Conservation (phyloP, 2,113 vertebrate genomes). For the Carollia perspicillata region DNA sequence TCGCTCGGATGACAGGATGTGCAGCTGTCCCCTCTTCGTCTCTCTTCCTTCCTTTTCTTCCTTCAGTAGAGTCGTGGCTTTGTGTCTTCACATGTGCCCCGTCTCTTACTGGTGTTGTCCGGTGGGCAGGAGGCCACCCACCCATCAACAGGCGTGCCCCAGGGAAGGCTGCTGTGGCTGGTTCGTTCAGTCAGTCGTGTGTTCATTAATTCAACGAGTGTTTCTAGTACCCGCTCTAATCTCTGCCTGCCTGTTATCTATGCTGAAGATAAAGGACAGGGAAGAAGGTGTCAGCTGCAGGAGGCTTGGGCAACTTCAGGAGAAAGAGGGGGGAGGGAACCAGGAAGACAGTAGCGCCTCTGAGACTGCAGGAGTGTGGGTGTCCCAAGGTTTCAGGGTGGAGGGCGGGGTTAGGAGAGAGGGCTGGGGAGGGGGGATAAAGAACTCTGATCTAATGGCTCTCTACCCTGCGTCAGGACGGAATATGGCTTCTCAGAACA, state of each 20-base stretch:
- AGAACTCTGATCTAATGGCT: background rate
- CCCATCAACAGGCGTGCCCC: background rate
- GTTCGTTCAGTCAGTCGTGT: too few species aligned
- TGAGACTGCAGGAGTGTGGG: background rate
- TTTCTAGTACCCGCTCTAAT: background rate
- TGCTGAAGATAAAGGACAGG: too few species aligned
- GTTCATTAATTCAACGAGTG: background rate
- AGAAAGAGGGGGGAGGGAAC: background rate
- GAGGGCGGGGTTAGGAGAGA: background rate
- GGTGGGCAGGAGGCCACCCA: background rate
- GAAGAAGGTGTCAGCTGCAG: background rate
- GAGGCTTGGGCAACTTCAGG: background rate
- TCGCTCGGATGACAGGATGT: background rate
- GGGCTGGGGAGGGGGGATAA: background rate
- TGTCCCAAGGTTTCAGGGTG: background rate
- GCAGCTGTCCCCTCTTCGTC: fast-evolving
- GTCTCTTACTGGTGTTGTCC: background rate
- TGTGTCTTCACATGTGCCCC: background rate
- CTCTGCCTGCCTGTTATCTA: background rate
- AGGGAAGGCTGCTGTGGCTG: background rate
- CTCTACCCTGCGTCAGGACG: background rate
- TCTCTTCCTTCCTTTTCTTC: background rate
- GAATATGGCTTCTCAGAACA: background rate
- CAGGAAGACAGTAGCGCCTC: background rate
- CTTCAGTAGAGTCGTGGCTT: background rate